phyloP scores from a whole-genome alignment of 2,797 vertebrate genomes.

The Oceanodroma leucorhoa region DNA sequence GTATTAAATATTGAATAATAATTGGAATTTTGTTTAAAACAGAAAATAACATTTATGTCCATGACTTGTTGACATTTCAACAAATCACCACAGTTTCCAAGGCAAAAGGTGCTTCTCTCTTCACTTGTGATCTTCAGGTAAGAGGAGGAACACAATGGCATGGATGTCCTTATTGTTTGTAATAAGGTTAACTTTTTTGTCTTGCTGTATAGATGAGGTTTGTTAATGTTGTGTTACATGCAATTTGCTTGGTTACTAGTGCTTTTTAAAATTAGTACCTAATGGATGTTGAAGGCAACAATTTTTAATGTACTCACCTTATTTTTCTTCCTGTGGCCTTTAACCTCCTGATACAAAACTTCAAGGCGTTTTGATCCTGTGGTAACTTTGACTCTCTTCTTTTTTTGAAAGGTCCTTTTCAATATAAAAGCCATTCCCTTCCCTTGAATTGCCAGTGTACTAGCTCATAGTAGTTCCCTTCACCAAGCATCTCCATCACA shows the following conservation, averaged over 20 bases:
- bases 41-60: slow-evolving; percentile 98
- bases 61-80: slow-evolving; percentile 97
- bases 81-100: slow-evolving; percentile 94
- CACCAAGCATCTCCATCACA: not conserved
- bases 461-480: not conserved
- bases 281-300: not conserved
- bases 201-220: not conserved
- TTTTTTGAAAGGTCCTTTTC: not conserved
- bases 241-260: not conserved
- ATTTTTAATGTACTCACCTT: not conserved
- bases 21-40: slow-evolving; percentile 53
- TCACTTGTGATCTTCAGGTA: slow-evolving; percentile 95
- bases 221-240: not conserved
- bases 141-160: not conserved
- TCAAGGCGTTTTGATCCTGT: not conserved
- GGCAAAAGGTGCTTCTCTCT: slow-evolving; percentile 93
- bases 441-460: not conserved
- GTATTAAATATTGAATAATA: slow-evolving; percentile 1
- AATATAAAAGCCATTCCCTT: not conserved
- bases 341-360: not conserved
- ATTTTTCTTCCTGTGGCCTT: not conserved
- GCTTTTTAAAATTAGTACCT: not conserved
- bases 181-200: not conserved
- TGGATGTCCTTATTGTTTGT: not conserved
- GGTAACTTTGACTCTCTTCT: not conserved